phyloP scores from a whole-genome alignment of 2,113 vertebrate species.

The Pelmatolapia mariae region DNA sequence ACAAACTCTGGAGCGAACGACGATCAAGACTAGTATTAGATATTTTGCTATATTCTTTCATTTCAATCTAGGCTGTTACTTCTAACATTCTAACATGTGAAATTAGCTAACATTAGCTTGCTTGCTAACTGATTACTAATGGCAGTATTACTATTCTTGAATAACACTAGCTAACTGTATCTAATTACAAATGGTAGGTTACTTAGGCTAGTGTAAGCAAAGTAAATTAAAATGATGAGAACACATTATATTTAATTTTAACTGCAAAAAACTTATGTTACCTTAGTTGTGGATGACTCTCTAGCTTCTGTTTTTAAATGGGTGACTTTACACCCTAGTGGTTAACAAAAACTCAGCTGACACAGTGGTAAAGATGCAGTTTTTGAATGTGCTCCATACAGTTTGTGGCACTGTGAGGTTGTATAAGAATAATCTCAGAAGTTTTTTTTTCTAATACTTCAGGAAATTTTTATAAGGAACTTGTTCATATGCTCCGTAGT shows the following conservation, averaged over 20 bases:
- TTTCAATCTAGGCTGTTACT: background rate
- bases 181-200: background rate
- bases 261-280: background rate
- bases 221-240: background rate
- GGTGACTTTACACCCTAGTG: background rate
- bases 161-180: background rate
- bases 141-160: background rate
- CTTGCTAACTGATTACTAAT: background rate
- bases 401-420: background rate
- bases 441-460: background rate
- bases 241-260: background rate
- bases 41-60: background rate
- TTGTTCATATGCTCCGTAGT: background rate
- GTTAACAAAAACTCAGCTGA: background rate
- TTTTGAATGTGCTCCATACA: background rate
- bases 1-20: fast-evolving
- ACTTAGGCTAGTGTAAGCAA: background rate
- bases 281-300: background rate
- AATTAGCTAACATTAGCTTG: background rate
- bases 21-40: background rate
- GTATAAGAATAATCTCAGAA: background rate
- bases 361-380: background rate
- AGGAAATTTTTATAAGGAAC: background rate
- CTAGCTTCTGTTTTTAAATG: background rate
- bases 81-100: background rate